Evolutionary conservation across 2,113 vertebrate species (phyloP).

Genomic region (Heterochromis multidens): DNA sequence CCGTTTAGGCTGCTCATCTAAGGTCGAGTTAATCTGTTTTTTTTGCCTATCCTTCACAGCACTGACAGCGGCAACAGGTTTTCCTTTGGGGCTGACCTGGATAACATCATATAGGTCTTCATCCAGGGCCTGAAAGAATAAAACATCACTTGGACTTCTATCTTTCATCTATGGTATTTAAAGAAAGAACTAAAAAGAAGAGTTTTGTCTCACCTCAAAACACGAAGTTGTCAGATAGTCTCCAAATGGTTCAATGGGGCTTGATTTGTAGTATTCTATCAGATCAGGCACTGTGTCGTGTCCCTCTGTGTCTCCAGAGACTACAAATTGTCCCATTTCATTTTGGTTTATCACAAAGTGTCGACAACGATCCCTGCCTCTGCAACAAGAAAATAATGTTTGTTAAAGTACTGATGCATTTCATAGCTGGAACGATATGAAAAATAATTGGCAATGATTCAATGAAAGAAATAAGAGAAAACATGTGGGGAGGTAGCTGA

Average conservation of each 20-base stretch:
- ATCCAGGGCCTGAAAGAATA: constrained; percentile 51
- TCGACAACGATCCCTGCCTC: constrained; percentile 81
- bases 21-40: not conserved
- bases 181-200: not conserved
- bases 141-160: not conserved
- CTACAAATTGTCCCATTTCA: constrained; percentile 70
- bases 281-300: constrained; percentile 75
- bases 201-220: constrained; percentile 67
- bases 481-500: not conserved
- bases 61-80: constrained; percentile 9
- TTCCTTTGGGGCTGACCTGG: constrained; percentile 46
- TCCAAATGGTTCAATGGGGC: constrained; percentile 80
- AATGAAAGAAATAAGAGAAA: not conserved
- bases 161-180: not conserved
- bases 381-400: constrained; percentile 56
- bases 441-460: not conserved
- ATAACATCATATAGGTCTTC: constrained; percentile 75
- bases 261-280: constrained; percentile 76
- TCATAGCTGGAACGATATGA: not conserved
- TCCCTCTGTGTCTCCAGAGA: constrained; percentile 75
- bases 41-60: constrained; percentile 27
- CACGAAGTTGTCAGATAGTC: constrained; percentile 79
- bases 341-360: constrained; percentile 85
- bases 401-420: not conserved
- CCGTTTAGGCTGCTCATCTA: constrained; percentile 33